These are phyloP conservation scores for Umimayanthus chanpuru DNA, from an alignment of 92 coral and sea anemone genomes.

Conservation along the genomic window DNA sequence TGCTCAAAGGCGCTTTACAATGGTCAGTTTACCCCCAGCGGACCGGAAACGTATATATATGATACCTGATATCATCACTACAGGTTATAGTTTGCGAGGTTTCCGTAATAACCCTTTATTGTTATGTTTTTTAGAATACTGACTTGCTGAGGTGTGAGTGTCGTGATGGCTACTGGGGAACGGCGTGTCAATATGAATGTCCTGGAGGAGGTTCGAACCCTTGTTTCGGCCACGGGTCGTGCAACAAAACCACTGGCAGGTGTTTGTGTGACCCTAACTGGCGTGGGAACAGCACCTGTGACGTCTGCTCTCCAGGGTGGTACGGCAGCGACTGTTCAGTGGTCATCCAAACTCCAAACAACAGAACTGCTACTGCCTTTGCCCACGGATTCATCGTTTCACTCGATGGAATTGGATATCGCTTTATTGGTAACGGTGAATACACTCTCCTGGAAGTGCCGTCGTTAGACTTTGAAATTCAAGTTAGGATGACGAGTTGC, in stretches of 20 bases:
- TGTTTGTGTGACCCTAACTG: constrained; percentile 66
- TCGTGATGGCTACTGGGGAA: constrained; percentile 70
- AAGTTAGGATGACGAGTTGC: constrained; percentile 55
- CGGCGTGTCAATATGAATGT: constrained; percentile 61
- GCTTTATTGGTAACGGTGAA: constrained; percentile 58
- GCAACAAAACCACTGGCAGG: constrained; percentile 64
- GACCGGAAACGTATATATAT: too few relatives aligned
- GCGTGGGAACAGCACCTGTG: constrained; percentile 66
- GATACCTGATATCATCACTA: too few relatives aligned
- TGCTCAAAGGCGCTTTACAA: too few relatives aligned
- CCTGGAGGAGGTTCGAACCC: constrained; percentile 70
- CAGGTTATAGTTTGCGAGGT: not conserved
- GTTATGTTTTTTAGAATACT: constrained; percentile 21
- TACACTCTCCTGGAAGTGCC: constrained; percentile 39
- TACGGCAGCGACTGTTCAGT: constrained; percentile 68
- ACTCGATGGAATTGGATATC: constrained; percentile 59
- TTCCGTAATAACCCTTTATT: not conserved
- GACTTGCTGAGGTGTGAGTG: constrained; percentile 51
- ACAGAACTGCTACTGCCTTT: constrained; percentile 54
- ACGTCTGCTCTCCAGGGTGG: constrained; percentile 63
- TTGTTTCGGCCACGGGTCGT: constrained; percentile 57
- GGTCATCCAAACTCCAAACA: constrained; percentile 35
- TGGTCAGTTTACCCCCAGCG: too few relatives aligned
- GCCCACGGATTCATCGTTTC: constrained; percentile 55
- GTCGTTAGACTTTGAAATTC: constrained; percentile 52